Evolutionary conservation across 2,888 invertebrate species (phyloP).

Genomic region (Beris morrisii): DNA sequence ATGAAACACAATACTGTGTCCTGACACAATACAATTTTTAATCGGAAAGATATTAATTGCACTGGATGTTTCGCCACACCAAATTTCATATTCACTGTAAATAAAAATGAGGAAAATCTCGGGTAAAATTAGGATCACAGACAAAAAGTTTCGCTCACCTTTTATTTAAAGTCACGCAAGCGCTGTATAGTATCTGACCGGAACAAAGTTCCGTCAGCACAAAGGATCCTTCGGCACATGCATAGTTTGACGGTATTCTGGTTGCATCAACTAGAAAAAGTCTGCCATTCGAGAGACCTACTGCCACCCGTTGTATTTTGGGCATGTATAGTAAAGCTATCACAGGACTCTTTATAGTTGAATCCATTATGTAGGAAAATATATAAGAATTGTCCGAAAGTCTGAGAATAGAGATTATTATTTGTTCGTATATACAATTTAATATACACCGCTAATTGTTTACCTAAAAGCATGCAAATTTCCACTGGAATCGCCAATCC

Average conservation of each 20-base stretch:
- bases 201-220: constrained; percentile 77
- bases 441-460: constrained; percentile 42
- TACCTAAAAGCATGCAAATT: constrained; percentile 79
- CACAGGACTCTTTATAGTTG: constrained; percentile 65
- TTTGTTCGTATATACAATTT: not conserved
- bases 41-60: constrained; percentile 78
- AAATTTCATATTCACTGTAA: constrained; percentile 68
- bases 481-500: constrained; percentile 90
- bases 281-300: constrained; percentile 77
- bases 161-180: constrained; percentile 62
- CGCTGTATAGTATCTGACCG: constrained; percentile 68
- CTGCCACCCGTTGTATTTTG: constrained; percentile 72
- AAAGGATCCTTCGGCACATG: constrained; percentile 73
- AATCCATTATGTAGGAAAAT: constrained; percentile 71
- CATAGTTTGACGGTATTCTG: constrained; percentile 62
- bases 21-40: constrained; percentile 69
- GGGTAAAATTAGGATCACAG: no score
- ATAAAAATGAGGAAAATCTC: constrained; percentile 38
- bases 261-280: constrained; percentile 72
- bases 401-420: not conserved
- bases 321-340: constrained; percentile 69
- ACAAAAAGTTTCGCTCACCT: constrained; percentile 37
- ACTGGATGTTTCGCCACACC: constrained; percentile 86
- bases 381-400: constrained; percentile 43
- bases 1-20: constrained; percentile 71